Conservation (phyloP, 2,888 invertebrate species). For the Rhagonycha lutea region DNA sequence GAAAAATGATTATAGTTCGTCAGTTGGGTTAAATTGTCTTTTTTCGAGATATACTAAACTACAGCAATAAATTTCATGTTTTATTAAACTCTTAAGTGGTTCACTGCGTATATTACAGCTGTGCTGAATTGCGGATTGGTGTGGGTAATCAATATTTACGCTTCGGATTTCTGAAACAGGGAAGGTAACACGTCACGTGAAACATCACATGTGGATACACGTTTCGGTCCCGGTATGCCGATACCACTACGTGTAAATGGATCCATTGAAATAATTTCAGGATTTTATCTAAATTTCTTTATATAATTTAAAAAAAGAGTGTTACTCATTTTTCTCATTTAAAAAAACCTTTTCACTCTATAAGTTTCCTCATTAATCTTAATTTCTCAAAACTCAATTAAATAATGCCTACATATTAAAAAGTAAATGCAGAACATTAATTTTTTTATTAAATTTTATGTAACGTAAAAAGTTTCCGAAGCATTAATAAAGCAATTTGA, state of each 20-base stretch:
- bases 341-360: neutral
- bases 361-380: neutral
- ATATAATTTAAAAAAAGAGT: neutral
- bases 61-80: slow-evolving; percentile 19
- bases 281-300: slow-evolving; percentile 6
- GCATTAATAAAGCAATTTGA: neutral
- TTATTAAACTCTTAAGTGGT: slow-evolving; percentile 25
- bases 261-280: slow-evolving; percentile 14
- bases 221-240: slow-evolving; percentile 11
- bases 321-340: neutral
- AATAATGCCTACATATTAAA: neutral
- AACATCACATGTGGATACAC: slow-evolving; percentile 22
- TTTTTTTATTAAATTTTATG: neutral
- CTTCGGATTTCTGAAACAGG: slow-evolving; percentile 21
- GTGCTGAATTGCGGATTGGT: slow-evolving; percentile 24
- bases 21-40: slow-evolving; percentile 23
- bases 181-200: slow-evolving; percentile 21
- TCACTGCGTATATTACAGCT: slow-evolving; percentile 25
- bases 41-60: slow-evolving; percentile 17
- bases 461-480: neutral
- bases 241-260: slow-evolving; percentile 16
- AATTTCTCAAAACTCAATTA: neutral
- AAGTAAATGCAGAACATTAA: neutral
- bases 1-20: slow-evolving; percentile 6
- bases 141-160: slow-evolving; percentile 25